phyloP scores from a whole-genome alignment of 2,797 vertebrate species.

The Harpagifer antarcticus region DNA sequence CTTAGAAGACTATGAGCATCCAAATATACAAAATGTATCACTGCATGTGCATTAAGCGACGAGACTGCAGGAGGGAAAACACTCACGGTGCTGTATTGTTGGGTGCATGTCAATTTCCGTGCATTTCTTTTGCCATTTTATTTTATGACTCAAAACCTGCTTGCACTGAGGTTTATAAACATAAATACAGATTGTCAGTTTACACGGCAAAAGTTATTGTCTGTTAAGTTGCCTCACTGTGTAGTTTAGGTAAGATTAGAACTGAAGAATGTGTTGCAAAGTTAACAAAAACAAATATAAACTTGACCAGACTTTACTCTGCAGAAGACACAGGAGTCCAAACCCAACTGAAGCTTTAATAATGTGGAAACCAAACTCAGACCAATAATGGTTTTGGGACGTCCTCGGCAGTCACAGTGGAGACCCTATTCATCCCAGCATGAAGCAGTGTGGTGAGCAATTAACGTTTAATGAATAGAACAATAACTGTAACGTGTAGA shows the following conservation, averaged over 20 bases:
- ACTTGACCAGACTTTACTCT: constrained; percentile 30
- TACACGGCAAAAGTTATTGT: not conserved
- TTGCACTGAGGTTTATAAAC: not conserved
- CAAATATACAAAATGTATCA: constrained; percentile 10
- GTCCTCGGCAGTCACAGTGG: constrained; percentile 14
- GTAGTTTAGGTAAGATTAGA: constrained; percentile 14
- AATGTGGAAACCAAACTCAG: constrained; percentile 24
- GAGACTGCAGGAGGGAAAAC: not conserved
- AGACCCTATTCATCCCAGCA: constrained; percentile 25
- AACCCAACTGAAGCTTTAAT: constrained; percentile 36
- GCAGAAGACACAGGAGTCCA: constrained; percentile 41
- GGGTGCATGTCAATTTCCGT: not conserved
- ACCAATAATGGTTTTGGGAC: constrained; percentile 6
- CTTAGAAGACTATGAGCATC: constrained; percentile 36
- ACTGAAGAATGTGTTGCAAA: constrained; percentile 26
- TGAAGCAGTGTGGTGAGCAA: constrained; percentile 35
- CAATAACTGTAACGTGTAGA: constrained; percentile 61
- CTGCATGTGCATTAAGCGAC: not conserved
- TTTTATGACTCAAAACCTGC: not conserved
- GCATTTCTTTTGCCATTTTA: not conserved
- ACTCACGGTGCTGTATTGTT: not conserved
- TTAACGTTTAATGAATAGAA: constrained; percentile 64
- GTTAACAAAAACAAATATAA: constrained; percentile 41
- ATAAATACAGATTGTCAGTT: constrained; percentile 12
- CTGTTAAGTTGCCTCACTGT: constrained; percentile 5